Conservation (phyloP, 2,797 vertebrate species). For the Halcyon leucocephala region DNA sequence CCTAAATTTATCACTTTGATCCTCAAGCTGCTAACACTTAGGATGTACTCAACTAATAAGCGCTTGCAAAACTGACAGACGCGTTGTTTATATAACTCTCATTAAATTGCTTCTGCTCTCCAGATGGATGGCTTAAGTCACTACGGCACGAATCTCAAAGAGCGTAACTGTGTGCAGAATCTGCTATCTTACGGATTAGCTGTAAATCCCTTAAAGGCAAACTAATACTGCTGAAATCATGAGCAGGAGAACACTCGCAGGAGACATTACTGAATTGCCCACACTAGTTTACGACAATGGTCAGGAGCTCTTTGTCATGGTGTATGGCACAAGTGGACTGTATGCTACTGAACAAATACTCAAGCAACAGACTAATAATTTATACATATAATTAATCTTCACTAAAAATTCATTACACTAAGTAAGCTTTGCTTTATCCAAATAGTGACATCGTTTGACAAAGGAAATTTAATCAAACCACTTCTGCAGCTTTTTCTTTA, state of each 20-base stretch:
- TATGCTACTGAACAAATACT: neutral
- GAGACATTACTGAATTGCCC: neutral
- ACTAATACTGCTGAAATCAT: neutral
- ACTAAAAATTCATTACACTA: neutral
- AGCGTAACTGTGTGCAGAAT: neutral
- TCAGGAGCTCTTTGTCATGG: neutral
- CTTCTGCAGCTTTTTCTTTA: neutral
- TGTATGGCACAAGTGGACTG: neutral
- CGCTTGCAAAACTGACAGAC: neutral
- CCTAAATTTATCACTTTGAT: neutral
- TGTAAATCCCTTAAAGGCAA: neutral
- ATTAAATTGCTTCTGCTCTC: neutral
- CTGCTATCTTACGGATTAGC: neutral
- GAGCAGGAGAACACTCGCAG: neutral
- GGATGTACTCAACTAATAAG: neutral
- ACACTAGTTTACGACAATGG: fast-evolving
- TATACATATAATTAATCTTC: neutral
- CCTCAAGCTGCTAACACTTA: neutral
- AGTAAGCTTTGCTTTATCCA: neutral
- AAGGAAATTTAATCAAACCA: neutral
- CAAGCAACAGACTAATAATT: neutral
- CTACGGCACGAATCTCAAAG: neutral
- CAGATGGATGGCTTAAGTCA: neutral
- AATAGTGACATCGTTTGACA: neutral
- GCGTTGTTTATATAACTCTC: neutral